Base-by-base conservation (phyloP, 2,797 vertebrate species). In the Coluber constrictor region DNA sequence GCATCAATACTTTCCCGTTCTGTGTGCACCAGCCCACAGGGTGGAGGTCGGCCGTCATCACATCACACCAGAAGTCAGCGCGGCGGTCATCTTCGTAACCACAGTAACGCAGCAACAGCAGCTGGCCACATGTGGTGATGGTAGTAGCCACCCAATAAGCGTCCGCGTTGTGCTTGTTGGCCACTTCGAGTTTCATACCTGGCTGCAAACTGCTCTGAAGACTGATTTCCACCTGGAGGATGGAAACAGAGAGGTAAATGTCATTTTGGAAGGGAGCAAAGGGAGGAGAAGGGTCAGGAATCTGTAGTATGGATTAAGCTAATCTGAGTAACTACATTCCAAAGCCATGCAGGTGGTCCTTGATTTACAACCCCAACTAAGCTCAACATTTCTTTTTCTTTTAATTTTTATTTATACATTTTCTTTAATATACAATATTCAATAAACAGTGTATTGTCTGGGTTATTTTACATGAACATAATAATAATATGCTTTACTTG, bases 141-240 rank as follows among this genome's bases (percentile, higher is more conserved):
- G 99, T 98, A 0, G 98, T 99, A 55, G 99, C 99, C 96, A 99
- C 99, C 99, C 99, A 99, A 51, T 99, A 99, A 0, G 99, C 98
- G 95, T 98, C 99, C 0, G 98, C 98, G 94, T 96, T 97, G 97
- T 95, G 98, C 97, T 99, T 99, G 93, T 98, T 99, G 94, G 98
- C 98, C 96, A 99, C 99, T 91, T 99, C 99, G 60, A 99, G 95
- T 94, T 99, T 99, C 99, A 99, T 99, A 27, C 99, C 99, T 0
- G 99, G 98, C 96, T 99, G 99, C 97, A 99, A 99, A 95, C 98
- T 99, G 97, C 99, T 99, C 96, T 99, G 99, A 87, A 99, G 98
- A 96, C 99, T 99, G 97, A 98, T 97, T 97, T 99, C 99, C 95
- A 99, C 99, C 99, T 99, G 97, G n/a, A 8, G 70, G 29, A 93